Conservation (phyloP, 1,140 invertebrate species). For the Neelides sp. region DNA sequence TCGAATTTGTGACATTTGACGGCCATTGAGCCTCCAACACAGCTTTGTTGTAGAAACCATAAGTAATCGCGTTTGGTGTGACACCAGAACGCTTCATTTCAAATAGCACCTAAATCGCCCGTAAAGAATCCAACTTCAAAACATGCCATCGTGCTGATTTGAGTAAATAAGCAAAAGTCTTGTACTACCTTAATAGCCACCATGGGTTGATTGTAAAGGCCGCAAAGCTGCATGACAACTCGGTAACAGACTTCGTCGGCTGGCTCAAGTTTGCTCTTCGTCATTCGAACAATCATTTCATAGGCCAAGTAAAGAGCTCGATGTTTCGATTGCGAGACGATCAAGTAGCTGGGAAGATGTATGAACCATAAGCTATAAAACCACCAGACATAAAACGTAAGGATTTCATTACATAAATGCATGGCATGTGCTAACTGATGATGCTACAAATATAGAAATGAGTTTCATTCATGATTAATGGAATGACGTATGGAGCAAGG, state of each 20-base stretch:
- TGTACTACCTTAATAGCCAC: constrained; percentile 65
- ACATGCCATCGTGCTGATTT: not conserved
- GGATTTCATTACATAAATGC: constrained; percentile 1
- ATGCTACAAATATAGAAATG: no score
- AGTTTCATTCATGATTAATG: no score
- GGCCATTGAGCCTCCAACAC: constrained; percentile 92
- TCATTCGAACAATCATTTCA: constrained; percentile 71
- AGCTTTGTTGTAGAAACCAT: constrained; percentile 71
- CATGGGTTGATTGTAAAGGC: constrained; percentile 81
- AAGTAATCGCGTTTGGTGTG: constrained; percentile 94
- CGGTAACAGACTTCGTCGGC: constrained; percentile 96
- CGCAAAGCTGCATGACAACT: constrained; percentile 96
- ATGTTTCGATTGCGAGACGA: constrained; percentile 45
- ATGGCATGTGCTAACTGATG: not conserved
- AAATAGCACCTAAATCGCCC: constrained; percentile 51
- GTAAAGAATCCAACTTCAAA: not conserved
- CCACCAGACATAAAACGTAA: constrained; percentile 11
- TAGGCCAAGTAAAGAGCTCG: constrained; percentile 72
- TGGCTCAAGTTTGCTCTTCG: constrained; percentile 59
- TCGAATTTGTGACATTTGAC: constrained; percentile 63
- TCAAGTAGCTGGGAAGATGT: constrained; percentile 68
- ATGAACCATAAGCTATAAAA: constrained; percentile 88
- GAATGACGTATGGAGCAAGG: no score
- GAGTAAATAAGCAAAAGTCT: not conserved
- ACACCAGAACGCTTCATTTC: constrained; percentile 90